A percentile compares a stretch with the other conserved stretches of the same genome.
Evolutionary conservation across 2,113 vertebrate genomes (phyloP).

Genomic region (Neopipo cinnamomea): DNA sequence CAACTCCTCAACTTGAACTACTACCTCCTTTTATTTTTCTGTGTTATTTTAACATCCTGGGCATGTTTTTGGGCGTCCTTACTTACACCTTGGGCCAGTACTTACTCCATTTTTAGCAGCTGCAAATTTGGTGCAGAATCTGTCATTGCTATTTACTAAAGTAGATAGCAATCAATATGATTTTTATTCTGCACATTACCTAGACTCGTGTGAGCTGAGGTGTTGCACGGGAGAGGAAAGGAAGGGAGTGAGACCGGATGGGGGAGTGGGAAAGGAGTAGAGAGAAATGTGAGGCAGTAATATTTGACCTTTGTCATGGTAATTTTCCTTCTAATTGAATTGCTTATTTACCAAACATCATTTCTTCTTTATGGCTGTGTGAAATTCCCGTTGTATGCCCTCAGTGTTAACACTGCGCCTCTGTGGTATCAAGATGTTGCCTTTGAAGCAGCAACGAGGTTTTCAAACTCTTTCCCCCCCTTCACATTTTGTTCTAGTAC

Average conservation of each 20-base stretch:
- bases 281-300: neutral
- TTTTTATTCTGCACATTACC: neutral
- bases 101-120: neutral
- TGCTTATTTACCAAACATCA: neutral
- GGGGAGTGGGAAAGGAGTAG: neutral
- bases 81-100: neutral
- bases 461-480: neutral
- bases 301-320: neutral
- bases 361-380: neutral
- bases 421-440: neutral
- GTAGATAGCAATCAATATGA: neutral
- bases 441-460: neutral
- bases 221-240: neutral
- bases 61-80: neutral
- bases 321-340: neutral
- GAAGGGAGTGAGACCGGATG: neutral
- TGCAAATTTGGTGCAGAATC: neutral
- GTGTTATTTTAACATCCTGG: neutral
- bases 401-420: neutral
- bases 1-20: neutral
- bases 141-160: neutral
- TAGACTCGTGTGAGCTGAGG: neutral
- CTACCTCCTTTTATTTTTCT: neutral
- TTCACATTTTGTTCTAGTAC: neutral
- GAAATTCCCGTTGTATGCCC: neutral